Evolutionary conservation across 1,140 invertebrate genomes (phyloP), one percentile per base, ranked within the genome.

Genomic region (Dolichoris vasculosae): DNA sequence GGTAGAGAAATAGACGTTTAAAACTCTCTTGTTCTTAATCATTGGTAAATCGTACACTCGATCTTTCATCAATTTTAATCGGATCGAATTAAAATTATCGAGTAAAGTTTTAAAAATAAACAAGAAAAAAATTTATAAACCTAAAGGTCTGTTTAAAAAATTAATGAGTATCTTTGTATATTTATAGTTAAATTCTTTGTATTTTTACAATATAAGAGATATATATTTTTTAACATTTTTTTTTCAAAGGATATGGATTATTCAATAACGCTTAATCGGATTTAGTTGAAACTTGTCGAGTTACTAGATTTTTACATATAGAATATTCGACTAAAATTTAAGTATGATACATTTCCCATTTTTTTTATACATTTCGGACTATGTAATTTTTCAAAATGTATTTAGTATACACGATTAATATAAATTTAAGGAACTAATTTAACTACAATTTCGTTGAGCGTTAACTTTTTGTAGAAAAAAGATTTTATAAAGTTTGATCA

Each of bases 221-320:
- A 6, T 59, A 26, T 26, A 59, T 59, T 51, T 1, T 59, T 59
- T 59, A n/a, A n/a, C n/a, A 59, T 59, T 26, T 4, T 59, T 59
- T 59, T 59, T 59, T 59, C 23, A 67, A 26, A 43, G 23, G 40
- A 73, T 73, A 7, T 43, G 69, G 20, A 73, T 73, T 73, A 73
- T 73, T 73, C 69, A 73, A 73, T 43, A 73, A 40, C 38, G 4
- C 17, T 43, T 73, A 73, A 73, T 43, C 40, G 69, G 69, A 73
- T 73, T 73, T 43, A 73, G 38, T 43, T n/a, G 6, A 43, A 43
- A 73, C 26, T 73, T 43, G 67, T 9, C 13, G 35, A 69, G 67
- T 69, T 69, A 38, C 35, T 38, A 15, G 23, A 73, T n/a, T 73
- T 71, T 43, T 43, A 32, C 69, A 43, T n/a, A 40, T 38, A 43